Evolutionary conservation across 2,888 invertebrate genomes (phyloP).

Genomic region (Macropis europaea): DNA sequence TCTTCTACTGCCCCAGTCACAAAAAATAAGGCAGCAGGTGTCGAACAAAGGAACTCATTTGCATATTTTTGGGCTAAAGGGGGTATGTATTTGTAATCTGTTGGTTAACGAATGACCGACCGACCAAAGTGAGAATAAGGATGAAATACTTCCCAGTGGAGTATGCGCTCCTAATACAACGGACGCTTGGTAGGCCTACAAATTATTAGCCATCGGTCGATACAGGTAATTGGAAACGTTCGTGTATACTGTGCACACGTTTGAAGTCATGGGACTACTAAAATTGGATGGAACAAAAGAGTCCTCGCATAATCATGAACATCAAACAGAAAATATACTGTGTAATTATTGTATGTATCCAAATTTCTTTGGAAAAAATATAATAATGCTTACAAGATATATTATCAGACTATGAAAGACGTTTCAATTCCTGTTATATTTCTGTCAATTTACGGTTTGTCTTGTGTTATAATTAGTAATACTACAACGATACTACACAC

Average conservation of each 20-base stretch:
- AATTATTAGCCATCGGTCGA: constrained; percentile 72
- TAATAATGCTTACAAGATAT: too few species aligned
- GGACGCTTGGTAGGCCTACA: constrained; percentile 78
- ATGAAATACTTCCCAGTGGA: constrained; percentile 30
- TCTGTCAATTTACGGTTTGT: too few species aligned
- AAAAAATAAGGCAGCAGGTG: constrained; percentile 79
- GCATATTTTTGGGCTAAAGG: constrained; percentile 72
- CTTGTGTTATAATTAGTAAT: too few species aligned
- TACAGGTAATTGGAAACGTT: neutral
- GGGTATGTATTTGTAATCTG: neutral
- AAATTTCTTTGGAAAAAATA: too few species aligned
- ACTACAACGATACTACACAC: too few species aligned
- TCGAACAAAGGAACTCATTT: constrained; percentile 79
- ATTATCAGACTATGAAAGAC: too few species aligned
- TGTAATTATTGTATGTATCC: too few species aligned
- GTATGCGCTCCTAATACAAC: constrained; percentile 72
- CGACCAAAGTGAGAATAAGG: neutral
- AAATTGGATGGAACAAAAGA: too few species aligned
- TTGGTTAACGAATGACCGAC: neutral
- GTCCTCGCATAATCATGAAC: too few species aligned
- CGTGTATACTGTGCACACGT: neutral
- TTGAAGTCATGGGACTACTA: neutral
- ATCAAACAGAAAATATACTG: too few species aligned
- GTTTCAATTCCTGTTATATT: too few species aligned
- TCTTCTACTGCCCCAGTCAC: constrained; percentile 71